Conservation (phyloP, 2,888 invertebrate genomes). For the Ectemnius continuus region DNA sequence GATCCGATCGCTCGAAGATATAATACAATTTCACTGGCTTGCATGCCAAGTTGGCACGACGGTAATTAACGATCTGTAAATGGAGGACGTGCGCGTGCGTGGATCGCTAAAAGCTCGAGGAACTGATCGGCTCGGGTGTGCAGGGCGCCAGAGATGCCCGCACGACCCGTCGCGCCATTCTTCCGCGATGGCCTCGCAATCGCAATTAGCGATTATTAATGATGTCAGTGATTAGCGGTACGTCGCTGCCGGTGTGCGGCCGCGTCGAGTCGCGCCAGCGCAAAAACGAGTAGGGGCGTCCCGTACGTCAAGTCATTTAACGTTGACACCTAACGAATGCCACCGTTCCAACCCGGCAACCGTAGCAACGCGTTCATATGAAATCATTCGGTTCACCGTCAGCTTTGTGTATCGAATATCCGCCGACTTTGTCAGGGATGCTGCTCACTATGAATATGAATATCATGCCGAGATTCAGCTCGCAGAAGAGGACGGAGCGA, state of each 20-base stretch:
- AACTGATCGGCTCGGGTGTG: neutral
- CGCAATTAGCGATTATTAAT: conserved; percentile 62
- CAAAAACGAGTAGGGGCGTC: conserved; percentile 23
- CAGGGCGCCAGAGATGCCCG: conserved; percentile 16
- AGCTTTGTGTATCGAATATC: conserved; percentile 51
- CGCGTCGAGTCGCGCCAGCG: conserved; percentile 13
- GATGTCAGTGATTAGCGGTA: conserved; percentile 54
- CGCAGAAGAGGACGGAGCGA: conserved; percentile 23
- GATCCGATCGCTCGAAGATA: no score
- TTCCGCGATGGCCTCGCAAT: conserved; percentile 36
- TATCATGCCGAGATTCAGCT: conserved; percentile 9
- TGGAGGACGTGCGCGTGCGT: conserved; percentile 15
- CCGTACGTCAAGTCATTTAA: conserved; percentile 46
- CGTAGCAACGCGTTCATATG: conserved; percentile 54
- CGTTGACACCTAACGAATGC: conserved; percentile 39
- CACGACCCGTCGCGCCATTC: conserved; percentile 47
- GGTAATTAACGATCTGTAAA: conserved; percentile 35
- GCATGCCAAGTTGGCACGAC: conserved; percentile 20
- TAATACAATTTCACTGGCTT: neutral
- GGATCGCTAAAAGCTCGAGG: conserved; percentile 27
- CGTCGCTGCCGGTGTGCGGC: conserved; percentile 5
- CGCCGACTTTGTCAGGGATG: conserved; percentile 57
- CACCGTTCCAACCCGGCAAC: conserved; percentile 11
- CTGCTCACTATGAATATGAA: conserved; percentile 32
- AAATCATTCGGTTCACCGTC: conserved; percentile 35